phyloP scores from a whole-genome alignment of 2,888 invertebrate species.

The Ophioninae sp. region DNA sequence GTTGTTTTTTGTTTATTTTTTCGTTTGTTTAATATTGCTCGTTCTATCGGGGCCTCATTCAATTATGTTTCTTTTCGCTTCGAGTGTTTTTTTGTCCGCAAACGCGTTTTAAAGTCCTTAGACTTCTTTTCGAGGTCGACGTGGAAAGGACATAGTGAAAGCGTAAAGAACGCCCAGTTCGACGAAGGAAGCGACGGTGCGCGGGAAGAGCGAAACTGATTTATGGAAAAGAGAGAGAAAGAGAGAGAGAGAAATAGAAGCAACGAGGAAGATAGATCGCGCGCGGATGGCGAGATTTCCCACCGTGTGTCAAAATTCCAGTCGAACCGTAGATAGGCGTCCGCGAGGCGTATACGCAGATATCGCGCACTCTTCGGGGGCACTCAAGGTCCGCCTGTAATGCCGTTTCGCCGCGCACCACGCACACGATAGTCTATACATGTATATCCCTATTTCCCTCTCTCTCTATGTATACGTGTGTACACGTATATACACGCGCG shows the following conservation, averaged over 20 bases:
- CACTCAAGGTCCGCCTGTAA: constrained; percentile 61
- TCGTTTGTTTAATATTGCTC: not conserved
- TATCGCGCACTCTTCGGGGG: constrained; percentile 55
- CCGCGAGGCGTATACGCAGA: constrained; percentile 59
- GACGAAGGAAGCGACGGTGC: constrained; percentile 36
- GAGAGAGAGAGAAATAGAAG: constrained; percentile 16
- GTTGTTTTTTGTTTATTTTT: not conserved
- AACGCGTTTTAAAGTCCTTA: not conserved
- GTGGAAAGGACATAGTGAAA: constrained; percentile 5
- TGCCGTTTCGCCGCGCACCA: constrained; percentile 48
- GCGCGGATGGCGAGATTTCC: constrained; percentile 47
- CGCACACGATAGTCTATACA: constrained; percentile 9
- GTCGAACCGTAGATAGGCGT: constrained; percentile 54
- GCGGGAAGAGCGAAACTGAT: constrained; percentile 9
- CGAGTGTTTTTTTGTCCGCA: not conserved
- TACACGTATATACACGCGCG: constrained; percentile 5
- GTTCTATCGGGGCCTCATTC: not conserved
- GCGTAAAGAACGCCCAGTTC: constrained; percentile 50
- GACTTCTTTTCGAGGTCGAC: not conserved
- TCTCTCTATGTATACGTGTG: not conserved
- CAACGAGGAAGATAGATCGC: constrained; percentile 22
- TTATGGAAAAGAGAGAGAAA: not conserved
- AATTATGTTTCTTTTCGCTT: not conserved
- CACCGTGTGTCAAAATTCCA: constrained; percentile 54
- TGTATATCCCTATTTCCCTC: constrained; percentile 9